These are phyloP conservation scores for Ips nitidus DNA, from an alignment of 1,140 invertebrate genomes.

Conservation along the genomic window DNA sequence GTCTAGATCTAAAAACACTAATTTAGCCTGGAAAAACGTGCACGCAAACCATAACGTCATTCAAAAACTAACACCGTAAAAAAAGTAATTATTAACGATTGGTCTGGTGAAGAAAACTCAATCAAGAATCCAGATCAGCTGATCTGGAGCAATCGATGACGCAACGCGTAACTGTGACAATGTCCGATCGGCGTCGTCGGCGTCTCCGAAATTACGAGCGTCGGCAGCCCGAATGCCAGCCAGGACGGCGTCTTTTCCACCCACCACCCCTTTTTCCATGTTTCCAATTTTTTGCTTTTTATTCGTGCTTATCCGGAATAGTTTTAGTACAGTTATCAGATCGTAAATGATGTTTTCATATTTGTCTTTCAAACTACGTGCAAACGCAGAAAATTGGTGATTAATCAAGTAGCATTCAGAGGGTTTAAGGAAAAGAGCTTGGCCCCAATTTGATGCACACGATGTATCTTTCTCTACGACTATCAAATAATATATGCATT, in stretches of 20 bases:
- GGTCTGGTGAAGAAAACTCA: too few species aligned
- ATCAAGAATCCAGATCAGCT: constrained; percentile 7
- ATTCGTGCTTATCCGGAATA: neutral
- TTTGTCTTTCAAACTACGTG: too few species aligned
- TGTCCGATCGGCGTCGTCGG: constrained; percentile 24
- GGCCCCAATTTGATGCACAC: too few species aligned
- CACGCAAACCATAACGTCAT: neutral
- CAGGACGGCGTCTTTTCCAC: constrained; percentile 21
- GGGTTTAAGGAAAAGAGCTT: too few species aligned
- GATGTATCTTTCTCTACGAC: too few species aligned
- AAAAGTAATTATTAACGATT: too few species aligned
- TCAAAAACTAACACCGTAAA: too few species aligned
- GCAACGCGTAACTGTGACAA: constrained; percentile 28
- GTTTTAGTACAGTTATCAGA: neutral
- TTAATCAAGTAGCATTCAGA: too few species aligned
- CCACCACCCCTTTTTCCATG: constrained; percentile 4
- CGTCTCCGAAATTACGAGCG: constrained; percentile 25
- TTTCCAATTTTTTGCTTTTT: neutral
- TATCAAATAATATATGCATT: too few species aligned
- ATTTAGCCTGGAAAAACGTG: neutral
- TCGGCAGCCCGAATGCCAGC: constrained; percentile 15
- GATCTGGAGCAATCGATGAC: constrained; percentile 24
- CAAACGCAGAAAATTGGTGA: too few species aligned
- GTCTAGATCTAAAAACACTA: neutral
- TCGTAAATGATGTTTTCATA: too few species aligned